Evolutionary conservation across 2,797 vertebrate species (phyloP).

Genomic region (Sylvia borin): DNA sequence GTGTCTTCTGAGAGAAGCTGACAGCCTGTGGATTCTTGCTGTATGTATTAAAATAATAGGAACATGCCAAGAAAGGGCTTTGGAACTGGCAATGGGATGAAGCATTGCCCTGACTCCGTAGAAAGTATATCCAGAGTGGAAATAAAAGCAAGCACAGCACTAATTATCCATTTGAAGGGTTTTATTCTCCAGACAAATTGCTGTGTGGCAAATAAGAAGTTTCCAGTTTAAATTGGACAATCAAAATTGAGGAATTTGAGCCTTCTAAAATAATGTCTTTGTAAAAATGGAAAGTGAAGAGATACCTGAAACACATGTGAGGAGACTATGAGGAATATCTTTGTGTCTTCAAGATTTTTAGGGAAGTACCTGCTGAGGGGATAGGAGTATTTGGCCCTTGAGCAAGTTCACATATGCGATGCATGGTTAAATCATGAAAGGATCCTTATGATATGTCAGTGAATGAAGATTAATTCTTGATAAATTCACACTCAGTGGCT

Average conservation of each 20-base stretch:
- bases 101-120: background rate
- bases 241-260: background rate
- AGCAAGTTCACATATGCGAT: accelerated
- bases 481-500: background rate
- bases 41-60: background rate
- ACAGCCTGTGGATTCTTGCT: background rate
- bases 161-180: background rate
- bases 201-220: background rate
- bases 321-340: background rate
- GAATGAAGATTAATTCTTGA: background rate
- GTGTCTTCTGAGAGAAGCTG: background rate
- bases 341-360: background rate
- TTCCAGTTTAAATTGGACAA: background rate
- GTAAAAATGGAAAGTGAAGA: background rate
- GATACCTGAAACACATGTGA: background rate
- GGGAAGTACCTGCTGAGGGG: background rate
- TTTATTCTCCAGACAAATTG: background rate
- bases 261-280: background rate
- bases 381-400: background rate
- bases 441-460: background rate
- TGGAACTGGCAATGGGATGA: background rate
- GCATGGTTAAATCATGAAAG: background rate
- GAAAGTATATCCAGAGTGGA: background rate
- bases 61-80: background rate
- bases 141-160: background rate